Evolutionary conservation across 2,797 vertebrate genomes (phyloP), one percentile per base, ranked within the genome.

Genomic region (Vireo griseus): DNA sequence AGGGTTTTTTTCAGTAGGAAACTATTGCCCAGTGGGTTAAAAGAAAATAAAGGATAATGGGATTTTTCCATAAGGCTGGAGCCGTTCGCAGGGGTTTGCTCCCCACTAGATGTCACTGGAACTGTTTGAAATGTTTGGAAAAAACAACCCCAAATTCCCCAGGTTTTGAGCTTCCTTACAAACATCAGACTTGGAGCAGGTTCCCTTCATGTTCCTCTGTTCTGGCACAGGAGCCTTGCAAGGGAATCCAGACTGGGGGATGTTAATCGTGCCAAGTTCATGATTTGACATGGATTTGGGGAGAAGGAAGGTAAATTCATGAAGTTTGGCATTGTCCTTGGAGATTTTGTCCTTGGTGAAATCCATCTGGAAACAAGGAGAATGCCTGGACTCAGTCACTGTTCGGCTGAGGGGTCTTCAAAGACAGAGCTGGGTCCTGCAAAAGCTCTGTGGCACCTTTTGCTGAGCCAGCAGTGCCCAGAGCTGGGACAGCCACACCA

Each of bases 81-180:
- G 69, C 66, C 0, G 1, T 40, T 96, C 0, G 0, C 94, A 92
- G 85, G 94, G 95, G 94, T 92, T 90, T 96, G 95, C 79, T 97
- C 95, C 94, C 96, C 96, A 94, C 96, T 97, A 97, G 96, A 95
- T 97, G 96, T 97, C 96, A 97, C 96, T 96, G 95, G 92, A 96
- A 96, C 96, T 96, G 95, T 84, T 96, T 96, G 94, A 96, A 96
- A 96, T 91, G 89, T 95, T 94, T 94, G 85, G 91, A 96, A 69
- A 40, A 83, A 96, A 67, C 90, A 90, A 94, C 92, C 95, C 95
- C 95, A 90, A 92, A 84, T 76, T 96, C 48, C 33, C 28, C 72
- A 66, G 48, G 61, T 88, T 96, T 78, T 84, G 79, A 86, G 73
- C 55, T 83, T 82, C 91, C 51, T 86, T 78, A 13, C 31, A 66